phyloP scores from a whole-genome alignment of 2,888 invertebrate species.

The Cantharis lateralis region DNA sequence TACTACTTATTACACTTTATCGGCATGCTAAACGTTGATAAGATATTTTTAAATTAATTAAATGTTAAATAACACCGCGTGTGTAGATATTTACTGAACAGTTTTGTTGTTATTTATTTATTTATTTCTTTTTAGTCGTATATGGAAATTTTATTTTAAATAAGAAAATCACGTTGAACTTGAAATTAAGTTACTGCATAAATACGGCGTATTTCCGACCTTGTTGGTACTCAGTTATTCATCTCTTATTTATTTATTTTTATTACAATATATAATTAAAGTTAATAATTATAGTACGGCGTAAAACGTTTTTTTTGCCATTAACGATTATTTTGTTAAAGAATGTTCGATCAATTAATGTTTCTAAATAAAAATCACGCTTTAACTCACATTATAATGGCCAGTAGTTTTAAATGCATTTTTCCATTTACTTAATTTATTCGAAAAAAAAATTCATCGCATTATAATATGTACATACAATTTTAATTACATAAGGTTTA shows the following conservation, averaged over 20 bases:
- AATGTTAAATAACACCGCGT: background rate
- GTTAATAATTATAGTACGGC: background rate
- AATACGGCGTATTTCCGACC: background rate
- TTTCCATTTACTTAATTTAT: background rate
- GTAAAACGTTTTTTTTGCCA: background rate
- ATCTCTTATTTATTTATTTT: background rate
- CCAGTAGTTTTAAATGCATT: background rate
- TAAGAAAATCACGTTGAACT: background rate
- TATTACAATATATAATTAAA: background rate
- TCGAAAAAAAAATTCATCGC: no score
- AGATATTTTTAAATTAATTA: background rate
- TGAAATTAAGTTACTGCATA: background rate
- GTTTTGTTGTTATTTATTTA: background rate
- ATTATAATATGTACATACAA: no score
- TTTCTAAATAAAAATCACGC: no score
- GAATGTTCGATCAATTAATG: background rate
- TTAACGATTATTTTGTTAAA: background rate
- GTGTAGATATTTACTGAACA: background rate
- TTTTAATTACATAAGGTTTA: background rate
- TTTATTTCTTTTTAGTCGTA: background rate
- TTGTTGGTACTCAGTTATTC: background rate
- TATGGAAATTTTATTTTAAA: background rate
- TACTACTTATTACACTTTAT: background rate
- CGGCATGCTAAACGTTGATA: background rate
- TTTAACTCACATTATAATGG: no score